Percentiles rank a stretch among this genome's conserved stretches.
Evolutionary conservation across 2,888 invertebrate genomes (phyloP).

Genomic region (Apodemia hepburni): DNA sequence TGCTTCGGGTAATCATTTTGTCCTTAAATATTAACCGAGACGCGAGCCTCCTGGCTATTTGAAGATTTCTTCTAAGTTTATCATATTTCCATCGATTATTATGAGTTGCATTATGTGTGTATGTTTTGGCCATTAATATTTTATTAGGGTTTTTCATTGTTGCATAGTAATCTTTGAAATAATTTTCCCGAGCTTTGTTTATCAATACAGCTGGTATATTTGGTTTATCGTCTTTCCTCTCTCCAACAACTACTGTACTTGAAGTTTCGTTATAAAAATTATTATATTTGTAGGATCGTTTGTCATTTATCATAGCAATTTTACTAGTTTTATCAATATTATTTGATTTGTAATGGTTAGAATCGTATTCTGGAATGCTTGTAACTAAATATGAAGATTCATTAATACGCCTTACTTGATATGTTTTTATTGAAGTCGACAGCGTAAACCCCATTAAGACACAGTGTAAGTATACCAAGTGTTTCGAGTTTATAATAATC

Average conservation of each 20-base stretch:
- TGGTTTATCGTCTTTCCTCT: conserved; percentile 35
- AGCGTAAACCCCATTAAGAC: conserved; percentile 41
- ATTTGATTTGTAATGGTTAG: conserved; percentile 32
- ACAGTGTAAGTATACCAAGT: conserved; percentile 46
- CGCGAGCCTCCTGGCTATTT: conserved; percentile 50
- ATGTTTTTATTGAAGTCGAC: conserved; percentile 51
- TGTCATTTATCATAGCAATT: conserved; percentile 32
- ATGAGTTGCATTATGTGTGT: not conserved
- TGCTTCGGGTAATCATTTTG: conserved; percentile 21
- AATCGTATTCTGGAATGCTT: conserved; percentile 44
- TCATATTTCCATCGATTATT: not conserved
- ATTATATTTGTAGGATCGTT: conserved; percentile 18
- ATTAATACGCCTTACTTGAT: conserved; percentile 58
- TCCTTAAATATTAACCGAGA: conserved; percentile 37
- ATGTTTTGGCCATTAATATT: not conserved
- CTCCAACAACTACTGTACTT: conserved; percentile 38
- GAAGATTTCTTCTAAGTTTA: conserved; percentile 39
- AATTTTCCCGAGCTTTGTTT: conserved; percentile 53
- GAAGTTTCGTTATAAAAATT: conserved; percentile 22
- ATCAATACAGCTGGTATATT: conserved; percentile 45
- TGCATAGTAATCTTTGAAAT: conserved; percentile 49
- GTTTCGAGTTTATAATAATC: conserved; percentile 32
- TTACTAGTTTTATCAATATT: conserved; percentile 27
- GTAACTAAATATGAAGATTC: conserved; percentile 58
- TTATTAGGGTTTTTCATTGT: conserved; percentile 37